These are phyloP conservation scores for Donacobius atricapilla DNA, from an alignment of 2,113 vertebrate species.

Conservation along the genomic window DNA sequence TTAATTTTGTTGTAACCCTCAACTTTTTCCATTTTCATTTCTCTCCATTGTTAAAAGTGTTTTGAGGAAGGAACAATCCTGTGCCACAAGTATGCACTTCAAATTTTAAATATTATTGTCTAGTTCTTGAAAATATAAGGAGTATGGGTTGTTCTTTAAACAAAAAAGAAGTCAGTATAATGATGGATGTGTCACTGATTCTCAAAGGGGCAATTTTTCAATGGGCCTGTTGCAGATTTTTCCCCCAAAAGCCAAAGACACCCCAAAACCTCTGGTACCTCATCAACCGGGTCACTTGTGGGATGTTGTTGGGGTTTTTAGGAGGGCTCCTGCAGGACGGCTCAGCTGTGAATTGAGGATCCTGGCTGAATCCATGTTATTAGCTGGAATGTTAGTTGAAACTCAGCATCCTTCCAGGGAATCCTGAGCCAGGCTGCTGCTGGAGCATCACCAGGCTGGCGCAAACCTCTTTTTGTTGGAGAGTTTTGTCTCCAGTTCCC, in stretches of 20 bases:
- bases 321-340: not conserved
- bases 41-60: not conserved
- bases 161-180: not conserved
- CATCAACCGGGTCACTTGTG: rapidly evolving
- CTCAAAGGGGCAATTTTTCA: not conserved
- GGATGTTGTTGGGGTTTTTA: not conserved
- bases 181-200: not conserved
- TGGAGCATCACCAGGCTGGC: not conserved
- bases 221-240: not conserved
- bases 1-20: not conserved
- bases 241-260: not conserved
- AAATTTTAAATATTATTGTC: not conserved
- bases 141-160: not conserved
- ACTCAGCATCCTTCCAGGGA: not conserved
- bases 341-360: not conserved
- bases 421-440: not conserved
- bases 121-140: not conserved
- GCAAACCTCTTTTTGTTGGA: not conserved
- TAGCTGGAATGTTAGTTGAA: not conserved
- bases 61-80: not conserved
- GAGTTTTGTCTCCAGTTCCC: not conserved
- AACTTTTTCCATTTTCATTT: rapidly evolving
- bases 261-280: not conserved
- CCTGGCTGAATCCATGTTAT: not conserved
- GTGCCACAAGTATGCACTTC: not conserved